Base-by-base conservation (phyloP, 2,797 vertebrate genomes). In the Triplophysa yarkandensis region DNA sequence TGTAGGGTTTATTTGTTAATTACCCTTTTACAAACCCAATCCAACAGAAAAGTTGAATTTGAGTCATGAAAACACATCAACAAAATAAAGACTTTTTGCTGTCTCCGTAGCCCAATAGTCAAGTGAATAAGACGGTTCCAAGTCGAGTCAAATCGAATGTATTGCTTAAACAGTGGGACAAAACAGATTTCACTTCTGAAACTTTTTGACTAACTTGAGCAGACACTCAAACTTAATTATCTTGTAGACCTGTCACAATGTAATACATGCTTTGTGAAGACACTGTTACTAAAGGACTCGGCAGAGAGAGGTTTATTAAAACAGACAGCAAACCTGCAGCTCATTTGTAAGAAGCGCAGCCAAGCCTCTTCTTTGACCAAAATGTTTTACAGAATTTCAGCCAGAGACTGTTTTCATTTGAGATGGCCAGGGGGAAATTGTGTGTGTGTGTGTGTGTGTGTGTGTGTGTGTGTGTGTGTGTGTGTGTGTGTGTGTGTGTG, bases 301-400 rank as follows among this genome's bases (percentile, higher is more conserved):
- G 52, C 14, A 28, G 14, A 6, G 52, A 5, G 14, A 55, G 14
- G 25, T 55, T 7, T 55, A 55, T 55, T 16, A 55, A 14, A 55
- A 13, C 52, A 13, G 25, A 55, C 25, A 55, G 14, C 25, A 55
- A 27, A 54, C 50, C 50, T 54, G 50, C 50, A 54, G 50, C 23
- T 8, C 6, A 2, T 27, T 55, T 55, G 25, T 6, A 32, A 4
- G 28, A 17, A 58, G 27, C 2, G 9, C 55, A 58, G 16, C 8
- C 0, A 19, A 32, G 16, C 55, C 30, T 58, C 17, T 30, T 32
- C 16, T n/a, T 32, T 32, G 3, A 32, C 30, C 19, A 58, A 55
- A 58, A 32, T 44, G 61, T 73, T 73, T 55, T 62, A 58, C 43
- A 60, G 43, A 75, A 75, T 61, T 23, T 61, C 25, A 52, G 43